Evolutionary conservation across 2,113 vertebrate species (phyloP).

Genomic region (Limanda limanda): DNA sequence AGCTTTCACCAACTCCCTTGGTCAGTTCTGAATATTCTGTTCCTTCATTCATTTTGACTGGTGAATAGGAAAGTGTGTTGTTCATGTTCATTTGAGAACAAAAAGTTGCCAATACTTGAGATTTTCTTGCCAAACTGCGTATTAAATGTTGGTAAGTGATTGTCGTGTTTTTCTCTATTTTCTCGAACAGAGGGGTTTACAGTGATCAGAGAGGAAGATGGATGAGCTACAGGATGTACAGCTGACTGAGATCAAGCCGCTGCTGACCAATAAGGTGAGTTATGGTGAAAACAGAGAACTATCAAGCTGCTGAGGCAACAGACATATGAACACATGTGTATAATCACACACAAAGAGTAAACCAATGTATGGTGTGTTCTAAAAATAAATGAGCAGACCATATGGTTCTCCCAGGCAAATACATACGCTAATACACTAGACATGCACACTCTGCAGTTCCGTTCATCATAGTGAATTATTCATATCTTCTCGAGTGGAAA

Average conservation of each 20-base stretch:
- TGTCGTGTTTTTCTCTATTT: background rate
- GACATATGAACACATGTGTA: background rate
- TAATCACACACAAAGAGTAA: conserved; percentile 6
- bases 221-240: conserved; percentile 97
- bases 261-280: conserved; percentile 94
- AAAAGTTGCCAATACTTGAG: too few species aligned
- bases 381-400: background rate
- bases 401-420: conserved; percentile 25
- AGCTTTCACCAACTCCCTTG: background rate
- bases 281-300: background rate
- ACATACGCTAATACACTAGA: conserved; percentile 16
- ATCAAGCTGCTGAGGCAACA: background rate
- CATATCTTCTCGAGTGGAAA: conserved; percentile 52
- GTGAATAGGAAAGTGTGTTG: background rate
- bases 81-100: too few species aligned
- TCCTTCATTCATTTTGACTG: background rate
- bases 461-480: conserved; percentile 81
- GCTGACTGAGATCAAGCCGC: conserved; percentile 95
- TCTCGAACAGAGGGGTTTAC: conserved; percentile 38
- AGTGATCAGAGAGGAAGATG: conserved; percentile 81
- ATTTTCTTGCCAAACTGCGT: too few species aligned
- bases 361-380: background rate
- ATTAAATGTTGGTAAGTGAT: background rate
- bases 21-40: background rate
- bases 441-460: conserved; percentile 52